Base-by-base conservation (phyloP, 2,113 vertebrate genomes). In the Cygnus buccinator region DNA sequence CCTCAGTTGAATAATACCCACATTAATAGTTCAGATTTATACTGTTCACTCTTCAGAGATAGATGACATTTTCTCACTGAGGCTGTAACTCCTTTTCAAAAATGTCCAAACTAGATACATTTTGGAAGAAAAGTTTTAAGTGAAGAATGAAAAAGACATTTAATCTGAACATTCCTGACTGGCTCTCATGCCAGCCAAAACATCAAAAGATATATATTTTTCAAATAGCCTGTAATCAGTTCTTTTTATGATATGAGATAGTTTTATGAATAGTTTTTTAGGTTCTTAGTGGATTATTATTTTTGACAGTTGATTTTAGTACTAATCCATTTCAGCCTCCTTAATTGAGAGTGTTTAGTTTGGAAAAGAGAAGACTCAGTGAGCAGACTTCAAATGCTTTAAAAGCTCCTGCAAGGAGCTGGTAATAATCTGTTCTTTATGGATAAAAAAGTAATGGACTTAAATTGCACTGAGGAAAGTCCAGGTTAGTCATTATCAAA, bases 291-390 rank as follows among this genome's bases (percentile, higher is more conserved):
- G 46, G 50, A 81, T 92, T 94, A 86, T 80, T 90, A 80, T 71
- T 92, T 92, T 87, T 93, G 83, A 63, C 0, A 1, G 52, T 74
- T 85, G 74, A 61, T 85, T 95, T 91, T 68, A 78, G 18, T 44
- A 76, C 20, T 89, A 91, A 91, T 84, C 77, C 88, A 76, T 90
- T 95, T 94, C 39, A 87, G 43, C 16, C 37, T 87, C 43, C 54
- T 89, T 68, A 81, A 79, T 52, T 75, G 62, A 44, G 43, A 78
- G 10, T 58, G 11, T 73, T 93, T 88, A 66, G 21, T 85, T 95
- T 58, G 88, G 85, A 88, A 84, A 71, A 94, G 33, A 75, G 68
- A 73, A n/a, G 5, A 26, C 11, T 82, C 7, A 1, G 50, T 67
- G 39, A 75, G 23, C 43, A 73, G 67, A 54, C 82, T 79, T 70